Percentiles rank a stretch among this genome's conserved stretches.
Conservation (phyloP, 2,113 vertebrate genomes). For the Sarotherodon lohbergeri region DNA sequence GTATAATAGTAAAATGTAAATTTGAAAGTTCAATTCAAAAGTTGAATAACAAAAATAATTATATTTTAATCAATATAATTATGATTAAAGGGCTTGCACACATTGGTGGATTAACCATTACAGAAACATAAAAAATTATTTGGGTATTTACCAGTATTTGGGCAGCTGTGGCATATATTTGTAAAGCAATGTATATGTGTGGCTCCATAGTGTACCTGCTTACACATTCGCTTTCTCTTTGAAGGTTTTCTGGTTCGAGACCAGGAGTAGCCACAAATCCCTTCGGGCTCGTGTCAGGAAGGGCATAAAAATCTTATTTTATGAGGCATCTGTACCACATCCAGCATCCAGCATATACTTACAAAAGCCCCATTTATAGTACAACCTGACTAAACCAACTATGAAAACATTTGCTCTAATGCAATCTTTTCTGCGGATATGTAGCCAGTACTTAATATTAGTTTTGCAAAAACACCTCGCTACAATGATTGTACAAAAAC, state of each 20-base stretch:
- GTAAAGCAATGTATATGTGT: not conserved
- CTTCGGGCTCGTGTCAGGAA: not conserved
- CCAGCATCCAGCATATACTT: not conserved
- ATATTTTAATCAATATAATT: not conserved
- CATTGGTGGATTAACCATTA: not conserved
- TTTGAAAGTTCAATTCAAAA: too few relatives aligned
- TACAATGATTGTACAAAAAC: not conserved
- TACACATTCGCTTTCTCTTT: too few relatives aligned
- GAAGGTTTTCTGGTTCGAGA: not conserved
- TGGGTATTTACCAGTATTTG: too few relatives aligned
- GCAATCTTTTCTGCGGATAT: not conserved
- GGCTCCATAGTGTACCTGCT: too few relatives aligned
- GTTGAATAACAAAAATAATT: not conserved
- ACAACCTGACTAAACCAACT: not conserved
- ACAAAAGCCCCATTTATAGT: not conserved
- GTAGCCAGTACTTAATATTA: not conserved
- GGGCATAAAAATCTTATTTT: not conserved
- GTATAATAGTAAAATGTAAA: not conserved
- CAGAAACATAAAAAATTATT: too few relatives aligned
- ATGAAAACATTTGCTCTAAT: not conserved
- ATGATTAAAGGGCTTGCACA: not conserved
- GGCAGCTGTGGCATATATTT: not conserved
- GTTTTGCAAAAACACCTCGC: not conserved
- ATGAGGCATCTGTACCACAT: too few relatives aligned
- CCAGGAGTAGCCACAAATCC: not conserved